Percentiles rank a stretch among this genome's conserved stretches.
phyloP scores from a whole-genome alignment of 2,797 vertebrate species.

The Pseudochirops corinnae region DNA sequence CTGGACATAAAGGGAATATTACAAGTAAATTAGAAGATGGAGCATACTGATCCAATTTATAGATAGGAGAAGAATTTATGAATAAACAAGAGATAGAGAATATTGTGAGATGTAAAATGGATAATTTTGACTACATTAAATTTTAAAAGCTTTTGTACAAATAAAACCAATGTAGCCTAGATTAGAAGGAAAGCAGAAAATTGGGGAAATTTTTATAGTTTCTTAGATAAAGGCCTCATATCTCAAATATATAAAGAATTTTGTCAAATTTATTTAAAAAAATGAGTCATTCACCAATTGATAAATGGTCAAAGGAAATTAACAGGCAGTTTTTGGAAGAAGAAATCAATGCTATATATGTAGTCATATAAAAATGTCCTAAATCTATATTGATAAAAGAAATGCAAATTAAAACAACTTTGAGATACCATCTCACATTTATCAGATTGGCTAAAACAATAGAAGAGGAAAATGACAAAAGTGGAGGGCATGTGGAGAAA shows the following conservation, averaged over 20 bases:
- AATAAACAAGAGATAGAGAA: not conserved
- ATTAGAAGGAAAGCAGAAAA: not conserved
- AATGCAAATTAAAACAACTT: not conserved
- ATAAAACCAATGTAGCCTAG: not conserved
- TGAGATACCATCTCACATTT: not conserved
- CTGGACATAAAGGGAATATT: not conserved
- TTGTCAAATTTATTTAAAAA: not conserved
- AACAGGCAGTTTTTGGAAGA: not conserved
- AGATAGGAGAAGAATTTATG: not conserved
- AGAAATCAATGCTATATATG: not conserved
- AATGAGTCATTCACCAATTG: no score
- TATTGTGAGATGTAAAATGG: not conserved
- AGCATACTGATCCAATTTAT: not conserved
- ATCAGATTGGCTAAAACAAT: not conserved
- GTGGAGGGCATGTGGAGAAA: not conserved
- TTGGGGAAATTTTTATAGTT: not conserved
- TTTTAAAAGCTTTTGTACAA: not conserved
- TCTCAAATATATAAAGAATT: not conserved
- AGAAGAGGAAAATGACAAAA: not conserved
- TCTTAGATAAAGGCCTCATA: not conserved
- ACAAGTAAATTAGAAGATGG: not conserved
- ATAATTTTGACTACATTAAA: not conserved
- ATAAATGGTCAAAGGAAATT: not conserved
- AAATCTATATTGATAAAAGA: not conserved
- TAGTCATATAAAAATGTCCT: not conserved